Conservation (phyloP, 2,888 invertebrate genomes). For the Euplexia lucipara region DNA sequence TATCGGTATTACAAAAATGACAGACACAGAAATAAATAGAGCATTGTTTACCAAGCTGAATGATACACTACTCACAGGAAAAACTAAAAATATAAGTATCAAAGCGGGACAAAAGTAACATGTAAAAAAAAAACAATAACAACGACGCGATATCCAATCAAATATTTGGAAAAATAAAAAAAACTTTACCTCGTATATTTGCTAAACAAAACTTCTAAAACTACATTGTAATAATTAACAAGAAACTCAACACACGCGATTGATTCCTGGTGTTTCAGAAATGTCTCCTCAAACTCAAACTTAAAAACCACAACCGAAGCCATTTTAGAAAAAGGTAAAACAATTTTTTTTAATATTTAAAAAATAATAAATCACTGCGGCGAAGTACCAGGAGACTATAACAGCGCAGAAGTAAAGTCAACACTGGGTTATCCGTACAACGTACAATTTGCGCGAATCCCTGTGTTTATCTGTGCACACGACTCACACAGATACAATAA, state of each 20-base stretch:
- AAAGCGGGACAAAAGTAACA: not conserved
- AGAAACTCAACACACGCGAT: slow-evolving; percentile 72
- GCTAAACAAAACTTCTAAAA: slow-evolving; percentile 65
- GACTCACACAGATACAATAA: slow-evolving; percentile 48
- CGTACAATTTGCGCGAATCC: slow-evolving; percentile 66
- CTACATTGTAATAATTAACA: slow-evolving; percentile 65
- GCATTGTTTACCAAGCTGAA: not conserved
- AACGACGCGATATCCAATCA: not conserved
- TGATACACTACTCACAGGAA: not conserved
- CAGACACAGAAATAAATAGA: not conserved
- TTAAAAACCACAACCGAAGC: slow-evolving; percentile 68
- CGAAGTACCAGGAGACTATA: slow-evolving; percentile 43
- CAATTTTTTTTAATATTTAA: slow-evolving; percentile 13
- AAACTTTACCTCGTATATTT: slow-evolving; percentile 64
- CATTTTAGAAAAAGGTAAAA: slow-evolving; percentile 67
- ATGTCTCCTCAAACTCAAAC: slow-evolving; percentile 60
- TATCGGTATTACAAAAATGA: not conserved
- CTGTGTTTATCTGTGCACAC: slow-evolving; percentile 58
- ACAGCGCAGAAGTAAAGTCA: slow-evolving; percentile 48
- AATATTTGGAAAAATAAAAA: slow-evolving; percentile 10
- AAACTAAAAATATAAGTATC: slow-evolving; percentile 1
- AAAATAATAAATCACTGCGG: slow-evolving; percentile 23
- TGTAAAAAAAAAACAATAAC: no score
- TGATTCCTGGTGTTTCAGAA: slow-evolving; percentile 58
- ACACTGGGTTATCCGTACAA: slow-evolving; percentile 68